phyloP scores from a whole-genome alignment of 2,113 vertebrate genomes.

The Struthio camelus region DNA sequence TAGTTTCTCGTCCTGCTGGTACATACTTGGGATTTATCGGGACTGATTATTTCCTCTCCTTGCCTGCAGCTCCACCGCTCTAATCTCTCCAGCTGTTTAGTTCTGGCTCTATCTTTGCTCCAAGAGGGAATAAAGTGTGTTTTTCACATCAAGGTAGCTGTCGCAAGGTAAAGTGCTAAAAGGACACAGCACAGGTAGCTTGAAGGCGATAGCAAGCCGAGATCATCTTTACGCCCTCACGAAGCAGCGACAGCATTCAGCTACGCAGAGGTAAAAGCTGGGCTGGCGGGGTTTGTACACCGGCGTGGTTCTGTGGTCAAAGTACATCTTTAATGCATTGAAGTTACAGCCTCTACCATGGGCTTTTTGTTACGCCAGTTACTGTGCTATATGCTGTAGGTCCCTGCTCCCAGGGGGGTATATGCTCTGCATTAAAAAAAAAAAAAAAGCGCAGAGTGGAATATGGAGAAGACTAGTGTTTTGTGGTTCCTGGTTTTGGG shows the following conservation, averaged over 20 bases:
- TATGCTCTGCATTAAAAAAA: accelerated
- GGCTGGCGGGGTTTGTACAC: neutral
- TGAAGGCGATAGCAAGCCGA: accelerated
- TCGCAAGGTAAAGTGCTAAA: accelerated
- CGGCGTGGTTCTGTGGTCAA: accelerated
- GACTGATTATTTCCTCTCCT: constrained; percentile 7
- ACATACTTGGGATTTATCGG: neutral
- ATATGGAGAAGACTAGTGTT: accelerated
- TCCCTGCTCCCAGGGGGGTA: neutral
- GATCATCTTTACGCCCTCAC: neutral
- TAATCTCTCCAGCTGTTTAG: neutral
- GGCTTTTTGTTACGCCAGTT: neutral
- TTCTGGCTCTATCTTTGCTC: neutral
- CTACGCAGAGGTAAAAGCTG: accelerated
- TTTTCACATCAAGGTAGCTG: accelerated
- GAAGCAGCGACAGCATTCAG: accelerated
- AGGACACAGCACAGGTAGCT: neutral
- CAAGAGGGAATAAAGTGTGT: neutral
- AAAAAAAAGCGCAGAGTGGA: accelerated
- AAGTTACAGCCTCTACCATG: neutral
- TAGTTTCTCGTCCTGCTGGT: neutral
- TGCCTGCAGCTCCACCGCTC: neutral
- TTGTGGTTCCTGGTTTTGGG: neutral
- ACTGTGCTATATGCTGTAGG: neutral
- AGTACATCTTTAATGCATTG: accelerated